Base-by-base conservation (phyloP, 2,113 vertebrate species). In the Ammodytes marinus region DNA sequence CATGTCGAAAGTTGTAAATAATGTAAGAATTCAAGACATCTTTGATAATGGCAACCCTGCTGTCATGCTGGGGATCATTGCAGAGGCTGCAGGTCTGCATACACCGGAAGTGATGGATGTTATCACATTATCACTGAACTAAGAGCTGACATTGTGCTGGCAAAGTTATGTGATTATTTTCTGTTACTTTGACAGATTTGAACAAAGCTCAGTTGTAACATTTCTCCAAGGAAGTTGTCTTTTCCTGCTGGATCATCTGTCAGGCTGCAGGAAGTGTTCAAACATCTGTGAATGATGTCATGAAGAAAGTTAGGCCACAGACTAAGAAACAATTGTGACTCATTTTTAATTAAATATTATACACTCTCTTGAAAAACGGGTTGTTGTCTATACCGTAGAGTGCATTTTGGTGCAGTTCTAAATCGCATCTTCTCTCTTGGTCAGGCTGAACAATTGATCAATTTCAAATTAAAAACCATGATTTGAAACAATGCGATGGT, bases 41-140 rank as follows among this genome's bases (percentile, higher is more conserved):
- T 19, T 8, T 40, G 50, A 52, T 59, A 50, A 10, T 10, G 40
- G 67, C 8, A 27, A 11, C 52, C 35, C n/a, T 55, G 27, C 35
- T 60, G 57, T 68, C 55, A 5, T 7, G 40, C 1, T 27, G 82
- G 12, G 0, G 37, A 74, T 42, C 11, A 50, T 40, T 43, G 37
- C 3, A 4, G 50, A 46, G 39, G 19, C 65, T 65, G 68, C 76
- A 46, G 69, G 75, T 59, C 55, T 5, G 35, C 60, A 35, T 53
- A 43, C 35, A 53, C 65, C 58, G 50, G 77, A 83, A 74, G 55
- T 63, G 40, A 66, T 37, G 35, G n/a, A 58, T 58, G 64, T 74
- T 67, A 17, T 67, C 58, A 40, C 7, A 15, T 77, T 53, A 53
- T 66, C 75, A 37, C n/a, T 43, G 4, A 0, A 7, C 14, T 42